These are phyloP conservation scores for Tetramorium alpestre DNA, from an alignment of 1,140 invertebrate species.

Conservation along the genomic window DNA sequence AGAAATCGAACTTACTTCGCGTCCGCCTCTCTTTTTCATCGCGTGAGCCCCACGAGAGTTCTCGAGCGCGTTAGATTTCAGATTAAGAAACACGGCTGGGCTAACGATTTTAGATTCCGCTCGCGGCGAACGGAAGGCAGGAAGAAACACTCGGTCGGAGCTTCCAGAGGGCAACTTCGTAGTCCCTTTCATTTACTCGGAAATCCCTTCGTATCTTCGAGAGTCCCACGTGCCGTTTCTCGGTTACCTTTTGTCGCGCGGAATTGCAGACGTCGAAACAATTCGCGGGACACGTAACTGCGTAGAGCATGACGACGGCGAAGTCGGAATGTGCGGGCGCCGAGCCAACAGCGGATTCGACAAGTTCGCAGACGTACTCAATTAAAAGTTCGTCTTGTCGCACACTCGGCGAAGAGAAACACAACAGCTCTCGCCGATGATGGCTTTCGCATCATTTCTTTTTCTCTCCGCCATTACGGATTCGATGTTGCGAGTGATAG, in stretches of 20 bases:
- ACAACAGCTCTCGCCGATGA: background rate
- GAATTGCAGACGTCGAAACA: slow-evolving; percentile 45
- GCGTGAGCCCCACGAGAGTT: background rate
- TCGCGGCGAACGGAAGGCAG: slow-evolving; percentile 47
- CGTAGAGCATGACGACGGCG: background rate
- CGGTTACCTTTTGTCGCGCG: background rate
- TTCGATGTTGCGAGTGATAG: slow-evolving; percentile 27
- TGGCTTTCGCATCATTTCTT: background rate
- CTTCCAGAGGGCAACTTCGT: slow-evolving; percentile 22
- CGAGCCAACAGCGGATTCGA: slow-evolving; percentile 63
- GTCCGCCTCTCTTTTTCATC: background rate
- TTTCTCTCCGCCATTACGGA: background rate
- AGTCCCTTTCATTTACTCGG: slow-evolving; percentile 17
- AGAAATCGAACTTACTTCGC: background rate
- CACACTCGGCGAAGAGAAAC: background rate
- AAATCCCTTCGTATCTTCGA: background rate
- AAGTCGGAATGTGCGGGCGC: slow-evolving; percentile 31
- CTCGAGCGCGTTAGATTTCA: slow-evolving; percentile 49
- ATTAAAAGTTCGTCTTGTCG: slow-evolving; percentile 71
- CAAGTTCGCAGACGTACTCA: slow-evolving; percentile 70
- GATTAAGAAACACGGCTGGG: slow-evolving; percentile 1
- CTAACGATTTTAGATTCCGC: slow-evolving; percentile 6
- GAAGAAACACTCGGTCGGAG: slow-evolving; percentile 24
- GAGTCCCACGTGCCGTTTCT: background rate
- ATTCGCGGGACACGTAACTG: slow-evolving; percentile 37